Evolutionary conservation across 2,797 vertebrate genomes (phyloP), one percentile per base, ranked within the genome.

Genomic region (Champsocephalus gunnari): DNA sequence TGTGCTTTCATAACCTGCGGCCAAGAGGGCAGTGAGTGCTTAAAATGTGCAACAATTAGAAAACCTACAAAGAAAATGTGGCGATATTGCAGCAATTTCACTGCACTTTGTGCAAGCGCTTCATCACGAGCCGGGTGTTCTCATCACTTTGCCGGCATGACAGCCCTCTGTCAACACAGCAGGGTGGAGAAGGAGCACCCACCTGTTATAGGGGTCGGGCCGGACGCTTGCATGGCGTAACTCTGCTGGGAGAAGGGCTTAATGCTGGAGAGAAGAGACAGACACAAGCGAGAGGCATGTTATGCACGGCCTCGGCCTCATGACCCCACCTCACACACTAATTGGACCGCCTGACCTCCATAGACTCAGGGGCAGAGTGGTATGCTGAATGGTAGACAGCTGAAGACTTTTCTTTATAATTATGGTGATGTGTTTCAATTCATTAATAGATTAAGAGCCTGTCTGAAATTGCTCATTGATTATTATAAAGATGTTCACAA

Each of bases 211-310:
- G 96, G 93, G 83, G 96, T 91, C 0, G 96, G 94, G 87, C 93
- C 94, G 53, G 92, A 89, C 47, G 96, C 92, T 91, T 98, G 97
- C 93, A 97, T 96, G 93, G 95, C 62, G 77, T 98, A 99, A 92
- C 93, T 92, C 90, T 96, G 96, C 85, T 97, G 97, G 88, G 97
- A 96, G 92, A 98, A 98, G 85, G 98, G 98, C 94, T 99, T 99
- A 96, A 98, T 95, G 50, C 98, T 99, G 92, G 4, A 44, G 79
- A 89, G 92, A 84, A 41, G 82, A 93, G 70, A 93, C 54, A 83
- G 86, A 83, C 65, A 75, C 77, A 81, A 83, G 71, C 75, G 88
- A 87, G 78, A 91, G 83, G 81, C 74, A 88, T 85, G 88, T 93
- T 90, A 92, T 62, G 79, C 77, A 89, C 69, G 12, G 47, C 85